A percentile compares a stretch with the other conserved stretches of the same genome.
Conservation (phyloP, 2,113 vertebrate genomes). For the Nycticebus coucang region DNA sequence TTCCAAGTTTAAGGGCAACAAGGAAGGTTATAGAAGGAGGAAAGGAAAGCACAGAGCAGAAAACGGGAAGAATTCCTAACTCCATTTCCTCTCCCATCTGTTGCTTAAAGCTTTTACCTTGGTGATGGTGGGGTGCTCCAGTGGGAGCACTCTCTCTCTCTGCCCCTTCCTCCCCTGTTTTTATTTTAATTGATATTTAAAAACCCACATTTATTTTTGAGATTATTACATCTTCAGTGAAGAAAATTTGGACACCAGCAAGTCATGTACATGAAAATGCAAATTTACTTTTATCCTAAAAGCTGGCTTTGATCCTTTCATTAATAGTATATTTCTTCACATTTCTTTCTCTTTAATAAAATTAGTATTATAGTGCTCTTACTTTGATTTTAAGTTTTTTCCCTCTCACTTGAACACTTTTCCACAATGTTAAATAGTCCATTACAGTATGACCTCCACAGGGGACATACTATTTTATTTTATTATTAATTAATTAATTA, state of each 20-base stretch:
- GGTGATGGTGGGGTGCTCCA: no score
- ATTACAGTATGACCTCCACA: neutral
- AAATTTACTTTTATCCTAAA: neutral
- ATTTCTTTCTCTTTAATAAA: conserved; percentile 17
- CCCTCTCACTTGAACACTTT: neutral
- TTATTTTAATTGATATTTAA: neutral
- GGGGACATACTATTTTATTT: neutral
- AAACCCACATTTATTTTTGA: neutral
- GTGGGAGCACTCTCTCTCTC: neutral
- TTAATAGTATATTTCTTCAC: neutral
- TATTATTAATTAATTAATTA: no score
- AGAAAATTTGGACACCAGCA: neutral
- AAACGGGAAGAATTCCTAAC: neutral
- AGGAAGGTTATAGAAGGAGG: neutral
- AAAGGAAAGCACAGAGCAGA: neutral
- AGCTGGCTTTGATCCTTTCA: neutral
- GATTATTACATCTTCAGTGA: neutral
- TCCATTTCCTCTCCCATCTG: neutral
- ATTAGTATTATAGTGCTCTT: neutral
- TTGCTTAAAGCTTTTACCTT: neutral
- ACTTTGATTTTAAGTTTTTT: neutral
- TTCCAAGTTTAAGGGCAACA: neutral
- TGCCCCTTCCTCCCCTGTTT: neutral
- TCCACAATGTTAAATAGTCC: neutral
- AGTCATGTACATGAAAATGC: neutral